Evolutionary conservation across 2,888 invertebrate genomes (phyloP), one percentile per base, ranked within the genome.

Genomic region (Rhorus exstirpatorius): DNA sequence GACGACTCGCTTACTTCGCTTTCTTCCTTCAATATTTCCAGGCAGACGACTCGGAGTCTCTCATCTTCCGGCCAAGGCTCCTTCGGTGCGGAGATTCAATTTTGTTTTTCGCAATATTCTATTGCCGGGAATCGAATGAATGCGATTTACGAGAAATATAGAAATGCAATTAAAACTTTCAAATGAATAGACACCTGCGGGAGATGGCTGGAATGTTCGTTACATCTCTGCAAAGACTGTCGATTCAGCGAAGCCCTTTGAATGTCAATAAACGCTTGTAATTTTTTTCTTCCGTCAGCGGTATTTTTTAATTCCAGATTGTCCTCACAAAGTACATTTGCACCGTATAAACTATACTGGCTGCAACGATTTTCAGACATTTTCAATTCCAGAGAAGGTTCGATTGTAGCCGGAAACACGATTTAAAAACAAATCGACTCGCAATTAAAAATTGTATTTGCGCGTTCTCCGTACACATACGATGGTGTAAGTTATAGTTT

Each of bases 391-490:
- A 17, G 31, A 24, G 78, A 63, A 75, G 19, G 14, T 44, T 61
- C 72, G 67, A 71, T 83, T 75, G 44, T 60, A 76, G 63, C 46
- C 38, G 60, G 76, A 74, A 35, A 68, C 35, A 63, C 78, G 71
- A 53, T 65, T n/a, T 58, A 53, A 71, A 77, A 10, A 35, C 26
- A 61, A 74, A 68, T 77, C 72, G 53, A 81, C 61, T 38, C 31
- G 81, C 63, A 81, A 81, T 83, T 83, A 82, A 78, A 81, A 77
- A 81, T 71, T 79, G 71, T 53, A 83, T 81, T 83, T 81, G 46
- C 65, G 10, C 38, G 51, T 24, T 58, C n/a, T 72, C 44, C 55
- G 19, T 65, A 38, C 58, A 51, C 21, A 38, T 35, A n/a, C 7
- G 17, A 35, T 17, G 0, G 35, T 2, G 38, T 26, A 71, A 60